Evolutionary conservation across 1,140 invertebrate species (phyloP), one percentile per base, ranked within the genome.

Genomic region (Globodera rostochiensis): DNA sequence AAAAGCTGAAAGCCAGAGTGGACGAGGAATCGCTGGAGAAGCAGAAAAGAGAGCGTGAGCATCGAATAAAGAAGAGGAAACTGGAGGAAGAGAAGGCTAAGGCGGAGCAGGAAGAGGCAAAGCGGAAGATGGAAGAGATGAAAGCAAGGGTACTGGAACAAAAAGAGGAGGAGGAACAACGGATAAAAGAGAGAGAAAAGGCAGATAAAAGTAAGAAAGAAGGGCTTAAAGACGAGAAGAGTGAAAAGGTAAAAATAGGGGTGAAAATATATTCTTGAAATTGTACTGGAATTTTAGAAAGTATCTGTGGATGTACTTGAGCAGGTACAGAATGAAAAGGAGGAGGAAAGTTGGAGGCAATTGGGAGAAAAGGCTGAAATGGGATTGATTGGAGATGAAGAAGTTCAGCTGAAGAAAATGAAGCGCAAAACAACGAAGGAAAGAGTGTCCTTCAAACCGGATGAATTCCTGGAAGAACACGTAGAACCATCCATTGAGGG

Each of bases 401-500:
- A 64, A 9, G 57, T n/a, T 25, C 50, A 50, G 47, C 1, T n/a
- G 53, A 60, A 46, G 75, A 77, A 7, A 25, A 36, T 64, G 25
- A 45, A 66, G 53, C 46, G 57, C n/a, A 50, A 77, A 77, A 45
- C 36, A 6, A 71, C 25, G n/a, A 71, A 78, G n/a, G 69, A 80
- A 21, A 13, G 64, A 7, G 69, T 45, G 57, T 80, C 25, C 11
- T 80, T 73, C 69, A 53, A 76, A 47, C 53, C 74, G 60, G 73
- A 73, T 21, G 79, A 80, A 74, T 47, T 50, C 21, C 66, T 70
- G 69, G 79, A 80, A n/a, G 70, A 80, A 70, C 79, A 80, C 6
- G 69, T 70, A 6, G 79, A 47, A 21, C 45, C 49, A 4, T 64
- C 57, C 57, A 15, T 64, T 13, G 57, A 64, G 50, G 11, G 7